phyloP scores from a whole-genome alignment of 2,797 vertebrate genomes.

The Anguilla megastoma region DNA sequence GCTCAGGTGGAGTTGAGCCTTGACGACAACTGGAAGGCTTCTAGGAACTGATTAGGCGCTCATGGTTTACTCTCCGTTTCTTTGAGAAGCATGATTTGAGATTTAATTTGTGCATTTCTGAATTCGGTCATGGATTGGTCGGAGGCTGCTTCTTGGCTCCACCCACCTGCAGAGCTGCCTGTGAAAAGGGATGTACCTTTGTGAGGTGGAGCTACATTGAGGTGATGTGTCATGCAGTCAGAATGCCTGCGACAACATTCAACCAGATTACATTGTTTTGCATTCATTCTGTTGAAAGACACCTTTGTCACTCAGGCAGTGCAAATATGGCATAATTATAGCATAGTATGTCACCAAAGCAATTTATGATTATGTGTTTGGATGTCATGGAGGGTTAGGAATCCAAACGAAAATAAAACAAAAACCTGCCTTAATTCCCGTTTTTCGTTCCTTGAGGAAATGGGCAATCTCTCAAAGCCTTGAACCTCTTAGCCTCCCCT shows the following conservation, averaged over 20 bases:
- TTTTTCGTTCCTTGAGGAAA: conserved; percentile 46
- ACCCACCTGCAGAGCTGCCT: background rate
- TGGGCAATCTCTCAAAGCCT: conserved; percentile 46
- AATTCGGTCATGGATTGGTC: background rate
- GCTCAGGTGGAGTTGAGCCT: background rate
- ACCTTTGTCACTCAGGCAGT: background rate
- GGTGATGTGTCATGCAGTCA: background rate
- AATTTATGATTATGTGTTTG: background rate
- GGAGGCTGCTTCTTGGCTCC: background rate
- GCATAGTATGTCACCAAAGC: background rate
- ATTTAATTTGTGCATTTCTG: background rate
- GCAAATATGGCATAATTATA: background rate
- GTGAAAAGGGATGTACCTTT: background rate
- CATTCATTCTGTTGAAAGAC: background rate
- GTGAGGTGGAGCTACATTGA: background rate
- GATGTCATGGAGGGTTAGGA: background rate
- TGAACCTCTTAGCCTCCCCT: conserved; percentile 37
- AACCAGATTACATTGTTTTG: background rate
- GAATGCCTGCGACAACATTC: background rate
- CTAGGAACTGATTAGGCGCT: background rate
- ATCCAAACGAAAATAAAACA: background rate
- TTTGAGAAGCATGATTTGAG: background rate
- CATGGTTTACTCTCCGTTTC: background rate
- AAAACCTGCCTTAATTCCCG: conserved; percentile 10
- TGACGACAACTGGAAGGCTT: background rate